Conservation (phyloP, 2,888 invertebrate species). For the Drymonia ruficornis region DNA sequence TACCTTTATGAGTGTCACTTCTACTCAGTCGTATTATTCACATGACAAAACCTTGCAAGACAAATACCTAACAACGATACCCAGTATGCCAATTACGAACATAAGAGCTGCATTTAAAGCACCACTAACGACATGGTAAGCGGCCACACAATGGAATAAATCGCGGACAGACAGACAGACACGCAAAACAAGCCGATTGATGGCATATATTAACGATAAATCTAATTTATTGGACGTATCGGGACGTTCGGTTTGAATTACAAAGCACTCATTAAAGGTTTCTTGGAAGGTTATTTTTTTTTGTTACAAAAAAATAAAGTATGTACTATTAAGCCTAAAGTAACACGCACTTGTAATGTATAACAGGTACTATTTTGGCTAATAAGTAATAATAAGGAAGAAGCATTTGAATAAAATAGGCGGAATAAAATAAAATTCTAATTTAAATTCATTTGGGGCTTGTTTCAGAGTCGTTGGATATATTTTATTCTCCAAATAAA, state of each 20-base stretch:
- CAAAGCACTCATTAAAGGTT: constrained; percentile 8
- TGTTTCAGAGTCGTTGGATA: no score
- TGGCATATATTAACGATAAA: constrained; percentile 67
- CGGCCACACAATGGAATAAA: constrained; percentile 43
- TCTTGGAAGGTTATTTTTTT: constrained; percentile 3
- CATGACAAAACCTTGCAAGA: constrained; percentile 2
- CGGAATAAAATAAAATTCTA: no score
- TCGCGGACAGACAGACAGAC: constrained; percentile 44
- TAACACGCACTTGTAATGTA: not conserved
- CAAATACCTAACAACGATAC: constrained; percentile 9
- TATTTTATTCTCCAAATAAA: no score
- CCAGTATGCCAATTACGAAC: constrained; percentile 42
- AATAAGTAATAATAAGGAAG: not conserved
- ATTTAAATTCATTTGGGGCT: no score
- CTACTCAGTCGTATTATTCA: no score
- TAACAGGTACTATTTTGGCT: not conserved
- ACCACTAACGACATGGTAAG: constrained; percentile 28
- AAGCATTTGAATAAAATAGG: no score
- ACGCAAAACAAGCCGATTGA: constrained; percentile 53
- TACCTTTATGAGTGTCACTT: no score
- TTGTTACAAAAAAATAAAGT: not conserved
- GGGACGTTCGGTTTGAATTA: constrained; percentile 19
- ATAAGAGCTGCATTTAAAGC: constrained; percentile 29
- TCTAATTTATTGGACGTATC: constrained; percentile 50
- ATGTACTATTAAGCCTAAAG: not conserved